phyloP scores from a whole-genome alignment of 2,797 vertebrate species.

The Heliangelus exortis region DNA sequence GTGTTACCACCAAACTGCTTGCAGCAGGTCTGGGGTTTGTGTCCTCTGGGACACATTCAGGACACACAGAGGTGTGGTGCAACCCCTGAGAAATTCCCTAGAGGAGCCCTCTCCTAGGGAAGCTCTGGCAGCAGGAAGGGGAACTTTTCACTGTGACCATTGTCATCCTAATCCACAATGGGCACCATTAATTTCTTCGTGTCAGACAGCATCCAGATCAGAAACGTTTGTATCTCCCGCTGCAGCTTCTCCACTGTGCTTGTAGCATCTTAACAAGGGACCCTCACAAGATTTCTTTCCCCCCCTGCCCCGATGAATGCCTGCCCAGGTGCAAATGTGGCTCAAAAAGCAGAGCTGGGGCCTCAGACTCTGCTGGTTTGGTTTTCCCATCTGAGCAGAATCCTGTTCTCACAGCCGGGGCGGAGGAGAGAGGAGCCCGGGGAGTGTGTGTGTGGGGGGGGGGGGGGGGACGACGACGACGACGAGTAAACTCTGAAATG shows the following conservation, averaged over 20 bases:
- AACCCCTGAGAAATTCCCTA: not conserved
- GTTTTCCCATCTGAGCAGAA: not conserved
- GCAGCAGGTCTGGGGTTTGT: not conserved
- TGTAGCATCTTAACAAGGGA: not conserved
- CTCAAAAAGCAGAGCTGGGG: not conserved
- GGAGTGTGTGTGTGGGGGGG: no score
- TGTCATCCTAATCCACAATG: not conserved
- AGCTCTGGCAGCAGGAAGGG: not conserved
- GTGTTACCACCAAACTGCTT: not conserved
- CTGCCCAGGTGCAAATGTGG: not conserved
- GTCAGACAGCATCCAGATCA: not conserved
- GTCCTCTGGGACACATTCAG: not conserved
- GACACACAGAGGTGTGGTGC: rapidly evolving
- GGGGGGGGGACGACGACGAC: no score
- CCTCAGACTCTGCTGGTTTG: not conserved
- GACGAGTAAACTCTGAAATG: not conserved
- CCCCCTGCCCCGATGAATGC: not conserved
- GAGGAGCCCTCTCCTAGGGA: not conserved
- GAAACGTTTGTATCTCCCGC: rapidly evolving
- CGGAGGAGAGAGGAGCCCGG: not conserved
- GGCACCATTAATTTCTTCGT: rapidly evolving
- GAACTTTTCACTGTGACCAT: rapidly evolving
- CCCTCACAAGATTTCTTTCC: not conserved
- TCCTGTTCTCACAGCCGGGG: not conserved
- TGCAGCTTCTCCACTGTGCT: not conserved